Evolutionary conservation across 2,113 vertebrate species (phyloP).

Genomic region (Chloropsis hardwickii): DNA sequence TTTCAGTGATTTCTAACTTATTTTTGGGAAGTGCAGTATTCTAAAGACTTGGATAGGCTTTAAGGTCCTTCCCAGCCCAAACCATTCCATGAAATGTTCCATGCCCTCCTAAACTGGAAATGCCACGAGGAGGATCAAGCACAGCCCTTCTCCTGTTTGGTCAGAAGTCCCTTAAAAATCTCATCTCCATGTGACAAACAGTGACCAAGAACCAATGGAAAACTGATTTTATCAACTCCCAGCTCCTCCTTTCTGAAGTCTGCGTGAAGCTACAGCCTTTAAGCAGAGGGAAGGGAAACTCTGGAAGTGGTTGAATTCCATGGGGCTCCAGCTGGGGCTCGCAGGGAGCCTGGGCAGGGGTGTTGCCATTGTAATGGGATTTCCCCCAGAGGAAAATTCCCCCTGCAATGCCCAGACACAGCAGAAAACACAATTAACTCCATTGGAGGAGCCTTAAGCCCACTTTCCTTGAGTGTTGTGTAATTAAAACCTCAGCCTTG

Average conservation of each 20-base stretch:
- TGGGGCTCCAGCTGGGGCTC: background rate
- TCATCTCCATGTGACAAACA: accelerated
- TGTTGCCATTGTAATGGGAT: background rate
- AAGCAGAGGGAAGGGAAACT: background rate
- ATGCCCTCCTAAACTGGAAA: background rate
- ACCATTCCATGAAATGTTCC: background rate
- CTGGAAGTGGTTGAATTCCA: background rate
- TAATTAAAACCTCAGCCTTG: conserved; percentile 52
- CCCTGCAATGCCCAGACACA: background rate
- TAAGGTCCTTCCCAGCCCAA: background rate
- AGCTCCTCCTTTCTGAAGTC: accelerated
- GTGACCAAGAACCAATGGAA: accelerated
- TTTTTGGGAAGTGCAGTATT: background rate
- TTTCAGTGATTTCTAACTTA: background rate
- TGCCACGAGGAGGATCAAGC: background rate
- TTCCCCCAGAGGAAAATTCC: background rate
- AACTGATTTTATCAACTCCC: background rate
- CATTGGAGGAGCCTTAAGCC: background rate
- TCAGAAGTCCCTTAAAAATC: background rate
- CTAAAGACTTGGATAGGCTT: background rate
- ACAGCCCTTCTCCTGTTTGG: accelerated
- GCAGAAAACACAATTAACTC: background rate
- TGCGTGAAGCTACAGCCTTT: background rate
- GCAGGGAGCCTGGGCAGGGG: background rate
- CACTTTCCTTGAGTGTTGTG: background rate